These are phyloP conservation scores for Drosophila percnosoma DNA, from an alignment of 2,888 invertebrate genomes.

Conservation along the genomic window DNA sequence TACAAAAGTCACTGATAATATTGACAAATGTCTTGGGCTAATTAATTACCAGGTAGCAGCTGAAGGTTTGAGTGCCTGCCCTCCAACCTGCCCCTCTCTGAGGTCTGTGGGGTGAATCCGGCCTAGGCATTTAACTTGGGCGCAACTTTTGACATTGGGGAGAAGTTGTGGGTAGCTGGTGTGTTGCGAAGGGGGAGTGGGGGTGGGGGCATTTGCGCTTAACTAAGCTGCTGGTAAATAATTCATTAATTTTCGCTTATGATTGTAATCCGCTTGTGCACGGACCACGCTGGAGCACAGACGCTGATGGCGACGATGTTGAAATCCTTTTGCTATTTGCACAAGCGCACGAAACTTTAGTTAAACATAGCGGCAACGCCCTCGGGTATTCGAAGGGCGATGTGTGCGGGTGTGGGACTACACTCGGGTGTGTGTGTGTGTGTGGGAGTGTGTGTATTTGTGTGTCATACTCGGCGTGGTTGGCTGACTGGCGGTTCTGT, in stretches of 20 bases:
- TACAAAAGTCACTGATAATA: constrained; percentile 58
- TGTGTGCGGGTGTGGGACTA: neutral
- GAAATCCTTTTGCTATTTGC: constrained; percentile 71
- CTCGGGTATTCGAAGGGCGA: constrained; percentile 43
- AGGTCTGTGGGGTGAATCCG: constrained; percentile 14
- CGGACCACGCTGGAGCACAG: constrained; percentile 40
- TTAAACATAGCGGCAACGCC: constrained; percentile 68
- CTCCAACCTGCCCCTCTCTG: neutral
- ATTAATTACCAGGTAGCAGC: constrained; percentile 69
- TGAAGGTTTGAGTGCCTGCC: constrained; percentile 15
- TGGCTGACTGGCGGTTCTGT: constrained; percentile 47
- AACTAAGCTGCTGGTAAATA: constrained; percentile 81
- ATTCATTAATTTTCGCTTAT: constrained; percentile 82
- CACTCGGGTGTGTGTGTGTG: neutral
- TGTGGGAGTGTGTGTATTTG: constrained; percentile 5
- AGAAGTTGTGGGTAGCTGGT: constrained; percentile 13
- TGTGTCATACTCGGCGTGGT: constrained; percentile 28
- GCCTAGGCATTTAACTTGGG: constrained; percentile 52
- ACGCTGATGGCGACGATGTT: constrained; percentile 48
- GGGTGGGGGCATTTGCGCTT: constrained; percentile 42
- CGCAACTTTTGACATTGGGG: constrained; percentile 58
- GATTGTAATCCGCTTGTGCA: constrained; percentile 78
- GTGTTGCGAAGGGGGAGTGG: neutral
- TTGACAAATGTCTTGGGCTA: constrained; percentile 68
- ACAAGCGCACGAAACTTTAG: constrained; percentile 73